Evolutionary conservation across 2,888 invertebrate genomes (phyloP).

Genomic region (Busseola fusca): DNA sequence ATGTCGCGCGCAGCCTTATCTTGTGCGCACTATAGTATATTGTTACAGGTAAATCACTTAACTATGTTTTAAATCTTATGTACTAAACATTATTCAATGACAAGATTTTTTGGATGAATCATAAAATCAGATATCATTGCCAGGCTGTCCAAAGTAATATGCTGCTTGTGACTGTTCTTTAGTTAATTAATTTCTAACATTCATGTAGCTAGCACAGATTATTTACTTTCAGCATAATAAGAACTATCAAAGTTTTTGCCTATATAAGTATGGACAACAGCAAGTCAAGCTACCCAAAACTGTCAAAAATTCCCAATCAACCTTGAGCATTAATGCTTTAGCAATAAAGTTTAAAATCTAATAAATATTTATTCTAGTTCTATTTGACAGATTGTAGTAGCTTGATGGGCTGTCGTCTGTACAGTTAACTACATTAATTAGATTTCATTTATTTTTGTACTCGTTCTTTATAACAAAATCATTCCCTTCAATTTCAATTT

Average conservation of each 20-base stretch:
- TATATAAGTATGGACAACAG: conserved; percentile 44
- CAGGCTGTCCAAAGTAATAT: background rate
- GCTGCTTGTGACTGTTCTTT: background rate
- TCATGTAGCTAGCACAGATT: background rate
- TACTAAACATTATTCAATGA: background rate
- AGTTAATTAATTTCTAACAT: background rate
- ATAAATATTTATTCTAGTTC: too few species aligned
- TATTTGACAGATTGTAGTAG: too few species aligned
- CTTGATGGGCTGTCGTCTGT: too few species aligned
- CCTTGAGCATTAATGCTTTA: too few species aligned
- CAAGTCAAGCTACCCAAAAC: too few species aligned
- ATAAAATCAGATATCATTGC: background rate
- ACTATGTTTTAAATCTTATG: background rate
- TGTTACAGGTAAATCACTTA: background rate
- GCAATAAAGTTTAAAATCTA: too few species aligned
- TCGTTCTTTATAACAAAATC: conserved; percentile 90
- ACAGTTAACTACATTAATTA: conserved; percentile 40
- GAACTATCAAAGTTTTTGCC: conserved; percentile 89
- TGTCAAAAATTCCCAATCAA: too few species aligned
- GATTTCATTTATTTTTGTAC: conserved; percentile 77
- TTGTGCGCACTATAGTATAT: background rate
- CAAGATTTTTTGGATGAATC: background rate
- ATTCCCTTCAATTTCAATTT: conserved; percentile 94
- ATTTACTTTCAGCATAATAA: conserved; percentile 94
- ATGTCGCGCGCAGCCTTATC: too few species aligned